A percentile compares a stretch with the other conserved stretches of the same genome.
Evolutionary conservation across 2,113 vertebrate species (phyloP).

Genomic region (Pungitius pungitius): DNA sequence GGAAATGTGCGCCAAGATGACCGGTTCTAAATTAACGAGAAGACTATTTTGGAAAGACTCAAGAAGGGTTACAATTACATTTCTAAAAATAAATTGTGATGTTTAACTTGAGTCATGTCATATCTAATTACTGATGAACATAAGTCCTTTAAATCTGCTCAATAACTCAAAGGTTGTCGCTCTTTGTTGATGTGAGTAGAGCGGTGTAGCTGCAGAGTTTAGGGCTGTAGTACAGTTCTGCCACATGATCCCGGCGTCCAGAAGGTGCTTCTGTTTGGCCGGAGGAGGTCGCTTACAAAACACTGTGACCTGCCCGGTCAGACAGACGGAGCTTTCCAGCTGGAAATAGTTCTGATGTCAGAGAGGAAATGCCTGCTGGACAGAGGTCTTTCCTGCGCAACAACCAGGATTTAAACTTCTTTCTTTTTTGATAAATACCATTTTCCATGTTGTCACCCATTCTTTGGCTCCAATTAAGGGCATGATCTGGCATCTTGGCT

Average conservation of each 20-base stretch:
- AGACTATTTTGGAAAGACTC: not conserved
- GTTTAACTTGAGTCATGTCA: not conserved
- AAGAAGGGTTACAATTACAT: not conserved
- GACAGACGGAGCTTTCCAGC: slow-evolving; percentile 52
- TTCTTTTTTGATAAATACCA: slow-evolving; percentile 51
- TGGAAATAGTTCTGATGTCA: slow-evolving; percentile 76
- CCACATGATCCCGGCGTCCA: slow-evolving; percentile 1
- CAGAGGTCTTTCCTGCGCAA: slow-evolving; percentile 69
- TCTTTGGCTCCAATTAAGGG: slow-evolving; percentile 59
- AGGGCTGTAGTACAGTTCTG: slow-evolving; percentile 2
- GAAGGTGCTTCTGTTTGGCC: slow-evolving; percentile 5
- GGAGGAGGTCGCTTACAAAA: slow-evolving; percentile 14
- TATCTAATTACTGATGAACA: not conserved
- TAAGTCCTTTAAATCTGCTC: not conserved
- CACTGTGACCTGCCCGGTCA: slow-evolving; percentile 25
- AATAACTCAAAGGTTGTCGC: not conserved
- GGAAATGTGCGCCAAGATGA: not conserved
- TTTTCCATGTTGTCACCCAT: slow-evolving; percentile 62
- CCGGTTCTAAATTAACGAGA: not conserved
- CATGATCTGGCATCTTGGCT: slow-evolving; percentile 22
- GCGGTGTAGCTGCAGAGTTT: not conserved
- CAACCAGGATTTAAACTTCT: slow-evolving; percentile 52
- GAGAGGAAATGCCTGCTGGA: slow-evolving; percentile 78
- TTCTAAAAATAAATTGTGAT: not conserved
- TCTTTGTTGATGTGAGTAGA: not conserved